Evolutionary conservation across 2,797 vertebrate species (phyloP), one percentile per base, ranked within the genome.

Genomic region (Sebastes diaconus): DNA sequence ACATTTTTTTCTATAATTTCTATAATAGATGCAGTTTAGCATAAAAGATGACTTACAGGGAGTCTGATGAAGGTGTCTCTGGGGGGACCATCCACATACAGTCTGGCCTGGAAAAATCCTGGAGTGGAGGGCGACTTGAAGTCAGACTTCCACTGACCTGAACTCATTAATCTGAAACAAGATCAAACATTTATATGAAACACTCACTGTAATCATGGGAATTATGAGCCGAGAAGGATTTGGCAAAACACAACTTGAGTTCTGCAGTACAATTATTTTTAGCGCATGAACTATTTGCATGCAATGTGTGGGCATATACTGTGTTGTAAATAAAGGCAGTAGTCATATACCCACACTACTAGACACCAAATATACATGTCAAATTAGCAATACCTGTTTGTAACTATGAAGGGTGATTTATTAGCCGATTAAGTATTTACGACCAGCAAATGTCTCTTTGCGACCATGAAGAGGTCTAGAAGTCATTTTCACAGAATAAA

Each of bases 31-130:
- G 25, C 4, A 55, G 50, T 57, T 73, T 22, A 73, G 1, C 10
- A 57, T 57, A 0, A 66, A 52, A n/a, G 11, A 6, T 66, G 54
- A 87, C 90, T 89, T 36, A 97, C 98, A 94, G 96, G 94, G 1
- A 98, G 94, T 84, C 93, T 97, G 85, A 99, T 24, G 87, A 97
- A 99, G 12, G 97, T 99, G 90, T 99, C 98, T 70, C 79, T 94
- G 2, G 97, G 96, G 77, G 93, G 70, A 5, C 91, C 88, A 10
- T 94, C 91, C 34, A 97, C 92, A 55, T 89, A 65, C 30, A 98
- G 89, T 68, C 50, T 89, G 7, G 96, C 96, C 2, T 95, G 92
- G 85, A 97, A 97, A 79, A 99, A 99, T 1, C 96, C 97, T 0
- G 97, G 98, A 7, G 95, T 75, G 0, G 71, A 67, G 1, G 93